These are phyloP conservation scores for Mesorhabditis belari DNA, from an alignment of 2,888 invertebrate species.

Conservation along the genomic window DNA sequence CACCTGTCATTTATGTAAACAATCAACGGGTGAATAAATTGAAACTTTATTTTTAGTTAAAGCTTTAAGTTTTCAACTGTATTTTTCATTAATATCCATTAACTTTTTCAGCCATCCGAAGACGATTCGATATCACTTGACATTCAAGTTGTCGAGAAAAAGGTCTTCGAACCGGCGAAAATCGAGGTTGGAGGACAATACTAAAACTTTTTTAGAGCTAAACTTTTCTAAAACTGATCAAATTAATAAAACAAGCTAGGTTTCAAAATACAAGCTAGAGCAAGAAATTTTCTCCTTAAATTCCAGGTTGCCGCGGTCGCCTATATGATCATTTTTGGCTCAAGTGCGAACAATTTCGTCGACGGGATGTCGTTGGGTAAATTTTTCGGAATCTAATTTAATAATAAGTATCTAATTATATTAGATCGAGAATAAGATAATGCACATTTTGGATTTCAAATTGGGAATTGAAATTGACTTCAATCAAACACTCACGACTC, in stretches of 20 bases:
- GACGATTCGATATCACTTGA: conserved; percentile 27
- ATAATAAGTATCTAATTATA: no score
- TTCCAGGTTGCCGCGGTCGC: conserved; percentile 39
- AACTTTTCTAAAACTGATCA: not conserved
- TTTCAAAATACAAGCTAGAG: not conserved
- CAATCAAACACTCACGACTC: no score
- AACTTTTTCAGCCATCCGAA: not conserved
- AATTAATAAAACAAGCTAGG: not conserved
- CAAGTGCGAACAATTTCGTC: conserved; percentile 47
- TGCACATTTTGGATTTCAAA: no score
- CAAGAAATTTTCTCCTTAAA: not conserved
- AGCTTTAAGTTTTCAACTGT: no score
- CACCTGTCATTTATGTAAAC: no score
- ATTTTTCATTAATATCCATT: no score
- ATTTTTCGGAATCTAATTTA: no score
- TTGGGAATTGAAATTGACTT: no score
- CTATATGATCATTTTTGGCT: conserved; percentile 50
- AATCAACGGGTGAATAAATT: no score
- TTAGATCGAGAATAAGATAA: no score
- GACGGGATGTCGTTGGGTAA: conserved; percentile 49
- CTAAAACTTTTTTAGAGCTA: not conserved
- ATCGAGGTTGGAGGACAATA: conserved; percentile 22
- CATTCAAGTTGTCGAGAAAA: conserved; percentile 39
- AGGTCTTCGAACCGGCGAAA: conserved; percentile 34
- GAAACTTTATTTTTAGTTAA: no score